Percentiles rank a stretch among this genome's conserved stretches.
phyloP scores from a whole-genome alignment of 2,113 vertebrate species.

The Thunnus thynnus region DNA sequence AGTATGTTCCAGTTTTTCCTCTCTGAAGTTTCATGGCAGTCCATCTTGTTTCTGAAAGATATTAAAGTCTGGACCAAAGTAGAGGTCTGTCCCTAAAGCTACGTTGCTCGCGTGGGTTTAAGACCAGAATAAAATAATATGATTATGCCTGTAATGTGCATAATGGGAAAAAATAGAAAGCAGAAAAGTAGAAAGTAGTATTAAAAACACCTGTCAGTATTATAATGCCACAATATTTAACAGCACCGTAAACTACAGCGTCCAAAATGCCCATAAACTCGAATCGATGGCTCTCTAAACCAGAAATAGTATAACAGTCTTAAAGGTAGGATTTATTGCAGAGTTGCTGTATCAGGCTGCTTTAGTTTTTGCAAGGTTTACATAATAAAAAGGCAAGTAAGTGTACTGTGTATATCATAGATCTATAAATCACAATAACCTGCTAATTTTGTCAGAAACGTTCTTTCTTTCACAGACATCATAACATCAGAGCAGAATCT shows the following conservation, averaged over 20 bases:
- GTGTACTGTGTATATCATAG: background rate
- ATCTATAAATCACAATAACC: background rate
- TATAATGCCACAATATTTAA: background rate
- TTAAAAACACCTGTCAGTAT: background rate
- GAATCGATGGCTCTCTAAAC: background rate
- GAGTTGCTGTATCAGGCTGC: too few relatives aligned
- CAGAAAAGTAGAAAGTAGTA: background rate
- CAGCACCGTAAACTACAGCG: background rate
- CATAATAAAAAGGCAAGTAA: background rate
- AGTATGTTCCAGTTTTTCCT: too few relatives aligned
- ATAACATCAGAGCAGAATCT: background rate
- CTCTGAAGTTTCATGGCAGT: too few relatives aligned
- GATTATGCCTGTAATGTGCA: background rate
- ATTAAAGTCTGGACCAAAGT: background rate
- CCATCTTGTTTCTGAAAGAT: background rate
- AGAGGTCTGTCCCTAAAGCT: background rate
- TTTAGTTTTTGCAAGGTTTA: background rate
- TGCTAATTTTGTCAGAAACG: slow-evolving; percentile 1
- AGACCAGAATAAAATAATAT: background rate
- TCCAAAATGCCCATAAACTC: background rate
- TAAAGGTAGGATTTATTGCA: slow-evolving; percentile 1
- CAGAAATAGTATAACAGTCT: background rate
- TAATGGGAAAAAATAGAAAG: background rate
- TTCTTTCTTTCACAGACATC: background rate
- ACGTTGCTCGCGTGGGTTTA: too few relatives aligned